These are phyloP conservation scores for Chloroceryle aenea DNA, from an alignment of 2,113 vertebrate genomes.

Conservation along the genomic window DNA sequence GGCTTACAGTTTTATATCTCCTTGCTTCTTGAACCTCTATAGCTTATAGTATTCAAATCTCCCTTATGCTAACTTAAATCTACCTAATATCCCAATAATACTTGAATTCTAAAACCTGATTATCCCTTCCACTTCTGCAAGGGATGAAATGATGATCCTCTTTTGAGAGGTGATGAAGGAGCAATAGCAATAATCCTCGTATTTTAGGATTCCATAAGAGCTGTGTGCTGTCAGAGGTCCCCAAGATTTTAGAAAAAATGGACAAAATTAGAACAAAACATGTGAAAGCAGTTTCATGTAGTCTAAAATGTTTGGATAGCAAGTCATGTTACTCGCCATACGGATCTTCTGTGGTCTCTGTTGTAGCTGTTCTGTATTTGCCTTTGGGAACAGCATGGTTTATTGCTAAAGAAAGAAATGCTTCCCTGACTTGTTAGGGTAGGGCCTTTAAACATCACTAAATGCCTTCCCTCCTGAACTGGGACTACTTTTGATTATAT, in stretches of 20 bases:
- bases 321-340: background rate
- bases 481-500: background rate
- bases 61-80: conserved; percentile 46
- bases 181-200: background rate
- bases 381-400: background rate
- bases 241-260: background rate
- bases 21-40: background rate
- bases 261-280: background rate
- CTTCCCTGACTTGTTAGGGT: background rate
- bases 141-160: conserved; percentile 47
- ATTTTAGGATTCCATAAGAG: background rate
- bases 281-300: background rate
- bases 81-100: conserved; percentile 55
- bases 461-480: background rate
- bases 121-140: conserved; percentile 42
- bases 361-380: background rate
- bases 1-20: background rate
- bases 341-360: background rate
- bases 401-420: background rate
- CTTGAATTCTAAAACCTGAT: conserved; percentile 59
- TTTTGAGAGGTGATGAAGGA: conserved; percentile 33
- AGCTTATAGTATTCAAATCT: conserved; percentile 30
- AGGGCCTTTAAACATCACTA: background rate
- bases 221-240: background rate
- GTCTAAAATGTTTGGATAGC: background rate